These are phyloP conservation scores for Crotalus horridus DNA, from an alignment of 2,113 vertebrate genomes.

Conservation along the genomic window DNA sequence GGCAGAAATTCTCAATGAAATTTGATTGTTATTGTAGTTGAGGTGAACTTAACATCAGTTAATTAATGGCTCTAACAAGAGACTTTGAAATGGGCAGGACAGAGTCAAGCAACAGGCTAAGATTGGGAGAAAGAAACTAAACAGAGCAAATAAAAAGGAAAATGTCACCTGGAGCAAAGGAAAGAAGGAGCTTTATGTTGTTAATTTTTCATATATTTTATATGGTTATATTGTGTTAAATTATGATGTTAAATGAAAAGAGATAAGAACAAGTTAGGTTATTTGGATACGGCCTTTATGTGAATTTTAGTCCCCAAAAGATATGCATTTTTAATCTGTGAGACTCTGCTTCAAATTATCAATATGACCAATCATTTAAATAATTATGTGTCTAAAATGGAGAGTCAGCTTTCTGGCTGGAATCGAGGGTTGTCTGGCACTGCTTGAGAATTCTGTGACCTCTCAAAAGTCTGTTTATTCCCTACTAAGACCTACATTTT, in stretches of 20 bases:
- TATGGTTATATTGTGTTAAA: background rate
- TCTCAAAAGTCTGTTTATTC: background rate
- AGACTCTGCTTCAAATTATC: background rate
- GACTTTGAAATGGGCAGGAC: background rate
- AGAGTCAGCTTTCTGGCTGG: background rate
- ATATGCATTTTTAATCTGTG: background rate
- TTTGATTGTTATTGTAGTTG: background rate
- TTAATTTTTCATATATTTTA: background rate
- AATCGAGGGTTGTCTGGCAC: background rate
- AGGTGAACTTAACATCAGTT: background rate
- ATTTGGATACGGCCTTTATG: background rate
- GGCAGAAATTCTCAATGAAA: background rate
- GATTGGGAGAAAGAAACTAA: background rate
- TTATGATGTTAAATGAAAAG: background rate
- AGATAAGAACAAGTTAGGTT: background rate
- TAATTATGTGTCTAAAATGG: background rate
- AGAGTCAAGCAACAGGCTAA: no score
- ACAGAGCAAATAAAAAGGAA: background rate
- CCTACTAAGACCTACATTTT: background rate
- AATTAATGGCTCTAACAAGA: background rate
- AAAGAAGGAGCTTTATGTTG: background rate
- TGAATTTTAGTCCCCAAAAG: background rate
- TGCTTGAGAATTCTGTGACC: background rate
- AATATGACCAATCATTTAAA: slow-evolving; percentile 15
- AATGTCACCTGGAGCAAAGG: background rate